Base-by-base conservation (phyloP, 2,113 vertebrate species). In the Monopterus albus region DNA sequence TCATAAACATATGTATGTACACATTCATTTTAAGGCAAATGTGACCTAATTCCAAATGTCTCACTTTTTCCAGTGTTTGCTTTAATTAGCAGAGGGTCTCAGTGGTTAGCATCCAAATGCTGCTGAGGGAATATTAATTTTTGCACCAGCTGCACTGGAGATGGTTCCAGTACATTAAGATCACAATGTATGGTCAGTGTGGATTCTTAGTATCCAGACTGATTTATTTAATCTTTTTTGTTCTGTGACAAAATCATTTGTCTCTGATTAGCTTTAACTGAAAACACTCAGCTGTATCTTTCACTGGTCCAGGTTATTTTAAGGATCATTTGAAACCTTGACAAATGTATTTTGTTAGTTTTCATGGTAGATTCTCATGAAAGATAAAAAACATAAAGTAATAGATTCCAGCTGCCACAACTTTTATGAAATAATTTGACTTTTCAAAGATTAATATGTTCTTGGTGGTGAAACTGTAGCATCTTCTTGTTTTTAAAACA, bases 41-140 rank as follows among this genome's bases (percentile, higher is more conserved):
- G n/a, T n/a, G n/a, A n/a, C n/a, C n/a, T n/a, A n/a, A n/a, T n/a
- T n/a, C n/a, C n/a, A 79, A 78, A 75, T 81, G 69, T 68, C 53
- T 84, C 69, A 58, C 12, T 65, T 64, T 68, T 33, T 33, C 17
- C 26, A 15, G 15, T 79, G 79, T 89, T 85, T 82, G 61, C 33
- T 78, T 82, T 81, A 88, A 84, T 88, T 74, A 82, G 63, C 9
- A 12, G 31, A 71, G 49, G 12, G 17, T n/a, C 50, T 63, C 50
- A 49, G 3, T 83, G 63, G 77, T 75, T 57, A 67, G 45, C 60
- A 64, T 74, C 53, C 36, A 80, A 47, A 61, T 52, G 65, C 36
- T 68, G 75, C 85, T 66, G 36, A 42, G 78, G 82, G 83, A 87
- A 73, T 75, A 63, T 76, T 75, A 12, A 50, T 74, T 21, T 29